Evolutionary conservation across 2,888 invertebrate species (phyloP).

Genomic region (Athripsodes cinereus): DNA sequence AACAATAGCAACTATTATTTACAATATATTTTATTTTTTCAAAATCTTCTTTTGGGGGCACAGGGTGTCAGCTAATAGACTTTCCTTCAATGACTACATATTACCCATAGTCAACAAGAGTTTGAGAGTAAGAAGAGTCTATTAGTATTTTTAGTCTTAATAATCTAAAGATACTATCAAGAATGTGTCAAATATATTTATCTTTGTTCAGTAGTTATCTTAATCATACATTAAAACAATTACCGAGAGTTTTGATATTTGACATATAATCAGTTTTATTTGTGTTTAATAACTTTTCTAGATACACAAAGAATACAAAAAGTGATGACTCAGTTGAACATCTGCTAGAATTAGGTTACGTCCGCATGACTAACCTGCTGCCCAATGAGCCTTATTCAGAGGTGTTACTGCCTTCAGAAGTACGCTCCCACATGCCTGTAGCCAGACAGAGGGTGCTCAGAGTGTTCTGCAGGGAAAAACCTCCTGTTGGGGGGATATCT

Average conservation of each 20-base stretch:
- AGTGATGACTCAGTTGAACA: constrained; percentile 98
- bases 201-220: too few species aligned
- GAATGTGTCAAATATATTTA: too few species aligned
- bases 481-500: constrained; percentile 97
- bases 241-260: too few species aligned
- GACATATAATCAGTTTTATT: not conserved
- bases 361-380: constrained; percentile 89
- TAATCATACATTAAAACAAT: too few species aligned
- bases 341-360: constrained; percentile 90
- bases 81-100: not conserved
- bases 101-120: too few species aligned
- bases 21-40: too few species aligned
- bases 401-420: constrained; percentile 46
- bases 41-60: too few species aligned
- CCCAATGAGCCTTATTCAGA: constrained; percentile 93
- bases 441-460: constrained; percentile 88
- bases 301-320: constrained; percentile 92
- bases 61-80: too few species aligned
- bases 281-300: constrained; percentile 33
- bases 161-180: too few species aligned
- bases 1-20: too few species aligned
- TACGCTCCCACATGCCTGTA: constrained; percentile 75
- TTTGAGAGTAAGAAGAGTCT: too few species aligned
- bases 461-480: constrained; percentile 92
- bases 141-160: too few species aligned